Evolutionary conservation across 1,140 invertebrate species (phyloP).

Genomic region (Bombus consobrinus): DNA sequence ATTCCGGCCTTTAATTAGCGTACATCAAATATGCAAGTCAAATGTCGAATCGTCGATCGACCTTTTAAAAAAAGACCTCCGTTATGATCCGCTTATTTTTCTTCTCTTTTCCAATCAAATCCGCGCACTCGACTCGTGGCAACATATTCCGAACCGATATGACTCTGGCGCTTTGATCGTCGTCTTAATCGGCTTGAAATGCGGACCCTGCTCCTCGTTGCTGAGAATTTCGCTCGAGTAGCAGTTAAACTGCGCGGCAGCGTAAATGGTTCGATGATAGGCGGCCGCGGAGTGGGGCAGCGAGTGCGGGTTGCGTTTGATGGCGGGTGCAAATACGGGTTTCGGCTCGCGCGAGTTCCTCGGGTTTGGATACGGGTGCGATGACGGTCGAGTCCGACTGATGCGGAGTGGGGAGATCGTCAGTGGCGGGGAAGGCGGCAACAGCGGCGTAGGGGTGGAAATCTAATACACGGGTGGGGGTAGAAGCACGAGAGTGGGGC

Average conservation of each 20-base stretch:
- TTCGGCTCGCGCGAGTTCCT: conserved; percentile 35
- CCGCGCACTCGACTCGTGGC: conserved; percentile 32
- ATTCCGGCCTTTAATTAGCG: conserved; percentile 34
- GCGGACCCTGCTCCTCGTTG: conserved; percentile 12
- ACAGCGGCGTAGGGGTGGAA: conserved; percentile 45
- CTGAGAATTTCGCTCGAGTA: conserved; percentile 46
- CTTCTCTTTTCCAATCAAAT: conserved; percentile 18
- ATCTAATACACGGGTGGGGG: conserved; percentile 54
- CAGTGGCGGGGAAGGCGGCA: conserved; percentile 22
- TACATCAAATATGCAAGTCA: conserved; percentile 7
- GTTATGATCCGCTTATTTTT: background rate
- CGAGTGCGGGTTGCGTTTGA: conserved; percentile 28
- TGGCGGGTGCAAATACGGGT: conserved; percentile 53
- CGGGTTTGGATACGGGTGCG: conserved; percentile 29
- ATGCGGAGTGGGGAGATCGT: conserved; percentile 26
- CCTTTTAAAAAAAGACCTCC: conserved; percentile 4
- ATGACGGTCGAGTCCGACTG: conserved; percentile 34
- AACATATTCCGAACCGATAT: background rate
- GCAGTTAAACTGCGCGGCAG: conserved; percentile 54
- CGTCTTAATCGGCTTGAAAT: conserved; percentile 54
- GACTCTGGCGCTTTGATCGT: conserved; percentile 1
- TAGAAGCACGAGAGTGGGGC: conserved; percentile 26
- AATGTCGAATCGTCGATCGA: background rate
- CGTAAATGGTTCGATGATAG: conserved; percentile 52
- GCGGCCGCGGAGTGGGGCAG: conserved; percentile 6